Conservation (phyloP, 2,113 vertebrate species). For the Cyphomyrus discorhynchus region DNA sequence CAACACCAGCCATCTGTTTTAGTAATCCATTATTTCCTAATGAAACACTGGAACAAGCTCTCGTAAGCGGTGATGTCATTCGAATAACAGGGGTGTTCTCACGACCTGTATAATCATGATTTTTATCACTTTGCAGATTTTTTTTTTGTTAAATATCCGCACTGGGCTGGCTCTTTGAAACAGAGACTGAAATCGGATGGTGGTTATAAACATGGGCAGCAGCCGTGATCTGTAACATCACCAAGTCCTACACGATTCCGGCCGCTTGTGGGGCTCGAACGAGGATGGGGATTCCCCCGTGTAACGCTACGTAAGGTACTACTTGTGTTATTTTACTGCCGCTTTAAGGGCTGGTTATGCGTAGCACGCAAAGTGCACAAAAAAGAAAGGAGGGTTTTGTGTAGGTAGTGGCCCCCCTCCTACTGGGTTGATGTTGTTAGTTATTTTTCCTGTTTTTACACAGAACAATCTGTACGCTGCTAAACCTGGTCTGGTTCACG, state of each 20-base stretch:
- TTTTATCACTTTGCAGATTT: not conserved
- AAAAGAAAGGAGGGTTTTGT: not conserved
- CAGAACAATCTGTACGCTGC: not conserved
- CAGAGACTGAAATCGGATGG: not conserved
- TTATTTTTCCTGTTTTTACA: not conserved
- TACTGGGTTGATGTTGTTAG: not conserved
- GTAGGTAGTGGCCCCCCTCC: not conserved
- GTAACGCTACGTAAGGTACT: not conserved
- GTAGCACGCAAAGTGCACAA: not conserved
- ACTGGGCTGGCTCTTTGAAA: not conserved
- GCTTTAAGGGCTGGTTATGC: not conserved
- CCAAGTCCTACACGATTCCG: not conserved
- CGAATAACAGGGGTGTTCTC: not conserved
- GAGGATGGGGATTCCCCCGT: not conserved
- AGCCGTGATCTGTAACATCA: not conserved
- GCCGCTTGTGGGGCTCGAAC: not conserved
- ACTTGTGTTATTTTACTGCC: not conserved
- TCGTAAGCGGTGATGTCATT: constrained; percentile 3
- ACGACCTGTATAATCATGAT: not conserved
- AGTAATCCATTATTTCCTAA: not conserved
- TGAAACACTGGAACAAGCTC: not conserved
- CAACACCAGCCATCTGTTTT: not conserved
- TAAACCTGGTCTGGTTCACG: not conserved
- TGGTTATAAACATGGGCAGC: not conserved
- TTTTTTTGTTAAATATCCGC: not conserved